These are phyloP conservation scores for Enoplosus armatus DNA, from an alignment of 2,797 vertebrate species.

Conservation along the genomic window DNA sequence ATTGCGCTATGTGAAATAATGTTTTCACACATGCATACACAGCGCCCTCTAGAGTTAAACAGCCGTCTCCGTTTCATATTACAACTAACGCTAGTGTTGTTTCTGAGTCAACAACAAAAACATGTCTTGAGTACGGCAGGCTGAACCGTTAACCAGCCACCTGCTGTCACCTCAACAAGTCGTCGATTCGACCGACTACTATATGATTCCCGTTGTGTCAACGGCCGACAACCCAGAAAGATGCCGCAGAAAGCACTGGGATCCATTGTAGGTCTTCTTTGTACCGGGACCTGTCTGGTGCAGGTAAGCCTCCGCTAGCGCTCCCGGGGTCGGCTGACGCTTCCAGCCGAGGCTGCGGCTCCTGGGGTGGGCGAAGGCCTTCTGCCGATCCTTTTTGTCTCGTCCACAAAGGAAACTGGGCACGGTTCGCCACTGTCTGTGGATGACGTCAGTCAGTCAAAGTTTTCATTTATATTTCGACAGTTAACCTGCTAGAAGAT, in stretches of 20 bases:
- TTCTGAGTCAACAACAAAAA: conserved; percentile 73
- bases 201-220: conserved; percentile 77
- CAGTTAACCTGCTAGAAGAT: background rate
- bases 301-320: conserved; percentile 83
- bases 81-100: conserved; percentile 15
- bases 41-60: conserved; percentile 65
- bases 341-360: conserved; percentile 78
- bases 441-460: conserved; percentile 75
- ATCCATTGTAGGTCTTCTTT: conserved; percentile 86
- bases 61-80: conserved; percentile 7
- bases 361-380: conserved; percentile 74
- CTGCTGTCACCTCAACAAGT: conserved; percentile 48
- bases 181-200: conserved; percentile 64
- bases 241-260: conserved; percentile 87
- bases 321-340: conserved; percentile 36
- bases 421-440: conserved; percentile 44
- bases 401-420: conserved; percentile 77
- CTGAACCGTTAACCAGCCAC: conserved; percentile 35
- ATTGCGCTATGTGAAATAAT: background rate
- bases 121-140: conserved; percentile 71
- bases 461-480: conserved; percentile 63
- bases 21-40: background rate
- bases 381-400: conserved; percentile 75
- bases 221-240: conserved; percentile 81
- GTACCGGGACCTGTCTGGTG: conserved; percentile 84